phyloP scores from a whole-genome alignment of 1,140 invertebrate genomes.

The Rhagoletis zephyria region DNA sequence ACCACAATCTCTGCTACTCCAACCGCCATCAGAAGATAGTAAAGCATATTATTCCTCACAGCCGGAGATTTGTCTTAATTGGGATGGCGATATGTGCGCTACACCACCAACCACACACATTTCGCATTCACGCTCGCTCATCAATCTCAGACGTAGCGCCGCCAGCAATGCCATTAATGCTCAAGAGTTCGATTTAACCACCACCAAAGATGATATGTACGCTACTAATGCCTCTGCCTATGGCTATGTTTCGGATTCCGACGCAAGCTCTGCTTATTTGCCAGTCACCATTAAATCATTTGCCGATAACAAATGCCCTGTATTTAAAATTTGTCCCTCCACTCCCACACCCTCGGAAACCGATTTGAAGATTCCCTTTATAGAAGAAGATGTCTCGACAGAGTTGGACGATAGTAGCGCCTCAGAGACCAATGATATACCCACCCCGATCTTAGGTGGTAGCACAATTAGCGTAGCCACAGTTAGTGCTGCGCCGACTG shows the following conservation, averaged over 20 bases:
- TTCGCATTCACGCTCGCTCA: constrained; percentile 3
- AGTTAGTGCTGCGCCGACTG: not conserved
- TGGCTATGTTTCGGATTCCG: constrained; percentile 54
- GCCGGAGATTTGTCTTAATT: constrained; percentile 62
- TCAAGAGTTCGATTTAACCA: not conserved
- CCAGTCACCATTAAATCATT: constrained; percentile 43
- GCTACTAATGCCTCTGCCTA: constrained; percentile 33
- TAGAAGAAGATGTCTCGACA: constrained; percentile 21
- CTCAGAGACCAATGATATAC: constrained; percentile 17
- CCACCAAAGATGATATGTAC: constrained; percentile 38
- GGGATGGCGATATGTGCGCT: constrained; percentile 7
- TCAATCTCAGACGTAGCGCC: constrained; percentile 37
- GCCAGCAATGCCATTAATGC: constrained; percentile 47
- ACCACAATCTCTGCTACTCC: not conserved
- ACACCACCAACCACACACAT: constrained; percentile 13
- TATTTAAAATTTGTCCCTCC: constrained; percentile 67
- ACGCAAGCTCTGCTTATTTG: constrained; percentile 44
- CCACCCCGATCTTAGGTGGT: constrained; percentile 14
- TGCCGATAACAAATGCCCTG: constrained; percentile 56
- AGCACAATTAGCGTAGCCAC: constrained; percentile 24
- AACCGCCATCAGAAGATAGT: constrained; percentile 56
- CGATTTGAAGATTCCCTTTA: constrained; percentile 47
- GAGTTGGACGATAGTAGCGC: constrained; percentile 37
- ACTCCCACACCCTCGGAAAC: constrained; percentile 67
- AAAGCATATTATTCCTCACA: constrained; percentile 68